Evolutionary conservation across 1,140 invertebrate genomes (phyloP).

Genomic region (Andricus grossulariae): DNA sequence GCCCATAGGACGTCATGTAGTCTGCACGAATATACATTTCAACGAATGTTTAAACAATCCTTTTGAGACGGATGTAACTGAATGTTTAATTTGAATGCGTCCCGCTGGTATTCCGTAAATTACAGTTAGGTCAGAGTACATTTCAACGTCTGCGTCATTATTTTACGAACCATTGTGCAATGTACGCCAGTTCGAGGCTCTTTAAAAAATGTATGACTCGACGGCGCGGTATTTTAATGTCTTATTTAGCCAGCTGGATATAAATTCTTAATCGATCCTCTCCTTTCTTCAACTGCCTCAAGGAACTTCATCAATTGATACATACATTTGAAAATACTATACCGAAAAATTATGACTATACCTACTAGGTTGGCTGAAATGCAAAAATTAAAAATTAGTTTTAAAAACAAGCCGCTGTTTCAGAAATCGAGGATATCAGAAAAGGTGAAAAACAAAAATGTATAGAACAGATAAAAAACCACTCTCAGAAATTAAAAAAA

Average conservation of each 20-base stretch:
- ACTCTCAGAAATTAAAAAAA: no score
- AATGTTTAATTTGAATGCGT: conserved; percentile 14
- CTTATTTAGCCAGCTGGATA: background rate
- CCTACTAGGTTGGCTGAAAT: no score
- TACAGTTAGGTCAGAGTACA: conserved; percentile 9
- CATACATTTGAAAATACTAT: no score
- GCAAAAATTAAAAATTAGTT: no score
- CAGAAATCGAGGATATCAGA: no score
- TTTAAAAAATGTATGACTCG: background rate
- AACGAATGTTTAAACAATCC: conserved; percentile 25
- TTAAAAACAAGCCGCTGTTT: no score
- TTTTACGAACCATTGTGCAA: background rate
- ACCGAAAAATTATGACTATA: no score
- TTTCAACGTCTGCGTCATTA: conserved; percentile 6
- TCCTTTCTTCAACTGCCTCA: no score
- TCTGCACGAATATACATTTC: background rate
- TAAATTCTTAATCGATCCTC: no score
- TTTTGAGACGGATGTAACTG: conserved; percentile 11
- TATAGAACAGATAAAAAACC: no score
- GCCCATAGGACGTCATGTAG: background rate
- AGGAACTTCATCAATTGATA: no score
- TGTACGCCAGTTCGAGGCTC: background rate
- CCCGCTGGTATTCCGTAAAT: background rate
- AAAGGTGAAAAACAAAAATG: no score
- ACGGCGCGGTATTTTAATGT: background rate